Evolutionary conservation across 2,113 vertebrate species (phyloP).

Genomic region (Nestor notabilis): DNA sequence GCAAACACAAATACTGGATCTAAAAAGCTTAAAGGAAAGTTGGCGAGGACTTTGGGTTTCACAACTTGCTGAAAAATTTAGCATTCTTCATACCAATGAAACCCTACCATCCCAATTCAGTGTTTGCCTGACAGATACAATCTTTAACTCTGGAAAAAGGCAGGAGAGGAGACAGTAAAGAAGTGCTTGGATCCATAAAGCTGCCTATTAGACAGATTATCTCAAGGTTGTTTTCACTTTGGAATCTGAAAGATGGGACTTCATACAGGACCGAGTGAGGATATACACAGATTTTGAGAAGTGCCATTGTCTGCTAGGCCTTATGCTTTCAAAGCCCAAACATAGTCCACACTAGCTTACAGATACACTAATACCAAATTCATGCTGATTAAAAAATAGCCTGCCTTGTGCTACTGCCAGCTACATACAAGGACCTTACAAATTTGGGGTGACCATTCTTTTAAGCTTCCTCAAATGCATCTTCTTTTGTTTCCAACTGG

Average conservation of each 20-base stretch:
- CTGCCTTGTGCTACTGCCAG: neutral
- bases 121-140: neutral
- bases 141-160: neutral
- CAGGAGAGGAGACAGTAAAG: neutral
- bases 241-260: neutral
- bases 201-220: neutral
- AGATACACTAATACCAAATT: neutral
- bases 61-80: conserved; percentile 27
- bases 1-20: neutral
- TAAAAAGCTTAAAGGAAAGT: conserved; percentile 28
- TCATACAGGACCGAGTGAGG: neutral
- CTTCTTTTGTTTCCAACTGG: neutral
- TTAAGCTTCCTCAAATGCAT: neutral
- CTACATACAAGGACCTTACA: neutral
- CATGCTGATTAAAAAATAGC: neutral
- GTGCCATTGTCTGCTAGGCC: accelerated
- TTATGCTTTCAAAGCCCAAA: neutral
- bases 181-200: neutral
- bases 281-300: neutral
- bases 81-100: neutral
- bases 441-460: neutral
- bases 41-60: neutral
- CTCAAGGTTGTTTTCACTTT: neutral
- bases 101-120: neutral
- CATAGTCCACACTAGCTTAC: neutral